phyloP scores from a whole-genome alignment of 2,888 invertebrate genomes.

The Cephus spinipes region DNA sequence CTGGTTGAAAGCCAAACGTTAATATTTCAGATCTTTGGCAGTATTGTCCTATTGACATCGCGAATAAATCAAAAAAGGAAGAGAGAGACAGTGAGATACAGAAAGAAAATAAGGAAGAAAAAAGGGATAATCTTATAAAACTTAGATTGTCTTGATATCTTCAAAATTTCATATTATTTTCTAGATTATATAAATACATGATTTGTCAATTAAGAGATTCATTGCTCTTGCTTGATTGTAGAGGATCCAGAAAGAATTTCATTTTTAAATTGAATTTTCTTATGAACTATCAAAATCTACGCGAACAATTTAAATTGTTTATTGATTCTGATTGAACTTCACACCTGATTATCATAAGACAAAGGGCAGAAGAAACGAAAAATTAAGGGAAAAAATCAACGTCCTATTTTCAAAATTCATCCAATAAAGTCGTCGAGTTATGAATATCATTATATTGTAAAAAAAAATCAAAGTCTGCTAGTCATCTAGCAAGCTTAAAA shows the following conservation, averaged over 20 bases:
- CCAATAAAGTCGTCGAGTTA: not conserved
- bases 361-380: not conserved
- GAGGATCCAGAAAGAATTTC: not conserved
- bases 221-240: not conserved
- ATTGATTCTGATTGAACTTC: not conserved
- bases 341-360: not conserved
- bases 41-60: constrained; percentile 33
- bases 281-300: not conserved
- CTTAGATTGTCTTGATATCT: no score
- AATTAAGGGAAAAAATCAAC: not conserved
- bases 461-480: not conserved
- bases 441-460: not conserved
- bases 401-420: not conserved
- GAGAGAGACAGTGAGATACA: not conserved
- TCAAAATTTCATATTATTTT: not conserved
- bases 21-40: constrained; percentile 46
- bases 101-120: not conserved
- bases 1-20: constrained; percentile 35
- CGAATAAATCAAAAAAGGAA: not conserved
- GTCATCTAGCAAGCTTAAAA: not conserved
- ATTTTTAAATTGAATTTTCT: not conserved
- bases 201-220: not conserved
- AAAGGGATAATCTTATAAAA: no score
- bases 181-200: not conserved
- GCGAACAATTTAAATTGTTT: not conserved